A percentile compares a stretch with the other conserved stretches of the same genome.
Conservation (phyloP, 30 jellyfish, hydroid and myxozoan genomes). For the Hydra vulgaris region DNA sequence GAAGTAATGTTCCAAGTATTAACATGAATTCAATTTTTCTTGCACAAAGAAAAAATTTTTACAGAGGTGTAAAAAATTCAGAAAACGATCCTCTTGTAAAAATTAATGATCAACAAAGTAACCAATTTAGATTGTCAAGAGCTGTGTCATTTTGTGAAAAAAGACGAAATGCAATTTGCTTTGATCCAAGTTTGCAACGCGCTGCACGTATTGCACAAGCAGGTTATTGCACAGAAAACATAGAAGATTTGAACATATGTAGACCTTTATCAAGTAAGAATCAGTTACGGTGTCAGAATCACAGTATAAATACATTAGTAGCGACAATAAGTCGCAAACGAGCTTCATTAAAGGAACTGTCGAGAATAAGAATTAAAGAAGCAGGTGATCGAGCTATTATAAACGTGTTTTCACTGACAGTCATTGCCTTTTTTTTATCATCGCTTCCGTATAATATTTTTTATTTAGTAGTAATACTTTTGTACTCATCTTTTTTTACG, state of each 20-base stretch:
- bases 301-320: neutral
- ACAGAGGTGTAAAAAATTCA: neutral
- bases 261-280: neutral
- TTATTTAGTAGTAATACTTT: conserved; percentile 4
- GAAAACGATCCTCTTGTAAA: no score
- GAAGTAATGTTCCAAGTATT: neutral
- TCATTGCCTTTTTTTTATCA: neutral
- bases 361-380: conserved; percentile 9
- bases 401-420: conserved; percentile 4
- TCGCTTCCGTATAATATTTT: conserved; percentile 9
- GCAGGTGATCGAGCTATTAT: conserved; percentile 11
- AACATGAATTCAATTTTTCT: neutral
- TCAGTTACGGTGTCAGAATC: neutral
- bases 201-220: no score
- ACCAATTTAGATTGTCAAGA: neutral
- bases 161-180: neutral
- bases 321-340: neutral
- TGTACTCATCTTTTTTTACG: neutral
- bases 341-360: neutral
- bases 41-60: neutral
- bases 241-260: neutral
- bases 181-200: neutral
- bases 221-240: no score
- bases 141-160: neutral
- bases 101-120: no score